Evolutionary conservation across 2,797 vertebrate species (phyloP).

Genomic region (Fistularia commersonii): DNA sequence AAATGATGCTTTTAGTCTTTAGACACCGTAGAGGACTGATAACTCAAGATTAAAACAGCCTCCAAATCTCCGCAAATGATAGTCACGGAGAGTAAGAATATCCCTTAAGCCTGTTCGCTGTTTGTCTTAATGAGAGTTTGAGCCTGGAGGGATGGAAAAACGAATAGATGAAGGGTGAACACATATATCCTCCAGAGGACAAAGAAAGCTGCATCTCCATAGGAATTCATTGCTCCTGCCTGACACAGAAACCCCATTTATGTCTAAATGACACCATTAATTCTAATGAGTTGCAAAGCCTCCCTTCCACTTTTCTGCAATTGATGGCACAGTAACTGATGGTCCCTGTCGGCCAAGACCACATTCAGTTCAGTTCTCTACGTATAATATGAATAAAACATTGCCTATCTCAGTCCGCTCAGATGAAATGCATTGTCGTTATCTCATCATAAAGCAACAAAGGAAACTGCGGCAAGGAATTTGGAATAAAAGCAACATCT

Average conservation of each 20-base stretch:
- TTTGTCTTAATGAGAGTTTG: constrained; percentile 49
- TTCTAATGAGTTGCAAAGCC: constrained; percentile 60
- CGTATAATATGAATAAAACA: constrained; percentile 40
- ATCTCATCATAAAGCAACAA: constrained; percentile 1
- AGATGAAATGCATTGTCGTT: constrained; percentile 23
- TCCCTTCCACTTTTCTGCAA: constrained; percentile 42
- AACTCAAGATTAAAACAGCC: constrained; percentile 1
- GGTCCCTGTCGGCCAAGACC: constrained; percentile 29
- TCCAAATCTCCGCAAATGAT: constrained; percentile 9
- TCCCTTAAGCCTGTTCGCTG: constrained; percentile 28
- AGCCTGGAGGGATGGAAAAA: constrained; percentile 28
- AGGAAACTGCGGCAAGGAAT: constrained; percentile 5
- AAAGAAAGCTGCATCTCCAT: constrained; percentile 34
- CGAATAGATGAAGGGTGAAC: constrained; percentile 18
- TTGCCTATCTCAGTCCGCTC: constrained; percentile 16
- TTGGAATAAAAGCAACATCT: neutral
- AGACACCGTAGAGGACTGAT: constrained; percentile 6
- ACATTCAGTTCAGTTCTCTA: constrained; percentile 17
- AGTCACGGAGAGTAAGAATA: constrained; percentile 24
- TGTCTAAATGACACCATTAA: constrained; percentile 70
- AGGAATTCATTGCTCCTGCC: constrained; percentile 46
- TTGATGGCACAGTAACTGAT: constrained; percentile 55
- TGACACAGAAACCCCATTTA: constrained; percentile 69
- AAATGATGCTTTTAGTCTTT: constrained; percentile 6
- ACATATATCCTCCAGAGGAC: constrained; percentile 42